phyloP scores from a whole-genome alignment of 2,797 vertebrate species.

The Serranus cabrilla region DNA sequence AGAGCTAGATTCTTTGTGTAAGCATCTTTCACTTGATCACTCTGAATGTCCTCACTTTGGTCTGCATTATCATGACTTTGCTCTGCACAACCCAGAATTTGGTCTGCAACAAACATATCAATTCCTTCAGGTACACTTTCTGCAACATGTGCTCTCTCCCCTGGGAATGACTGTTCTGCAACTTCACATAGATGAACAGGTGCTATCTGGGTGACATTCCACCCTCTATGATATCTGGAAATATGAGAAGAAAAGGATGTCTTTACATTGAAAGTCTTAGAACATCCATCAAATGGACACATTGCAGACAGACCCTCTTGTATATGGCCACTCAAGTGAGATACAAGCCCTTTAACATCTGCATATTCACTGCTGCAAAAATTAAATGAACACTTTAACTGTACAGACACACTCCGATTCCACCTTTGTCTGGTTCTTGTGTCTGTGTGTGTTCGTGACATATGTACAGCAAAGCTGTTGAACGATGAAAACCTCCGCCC shows the following conservation, averaged over 20 bases:
- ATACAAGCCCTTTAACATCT: slow-evolving; percentile 34
- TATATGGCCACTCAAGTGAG: slow-evolving; percentile 40
- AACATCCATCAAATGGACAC: slow-evolving; percentile 40
- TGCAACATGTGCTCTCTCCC: slow-evolving; percentile 13
- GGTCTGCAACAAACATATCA: slow-evolving; percentile 2
- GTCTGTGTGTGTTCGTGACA: slow-evolving; percentile 31
- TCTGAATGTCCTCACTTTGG: slow-evolving; percentile 1
- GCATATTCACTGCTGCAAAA: slow-evolving; percentile 37
- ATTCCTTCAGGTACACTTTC: slow-evolving; percentile 12
- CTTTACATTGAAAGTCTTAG: slow-evolving; percentile 17
- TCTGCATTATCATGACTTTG: background rate
- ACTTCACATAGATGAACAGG: slow-evolving; percentile 29
- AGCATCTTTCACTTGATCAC: slow-evolving; percentile 15
- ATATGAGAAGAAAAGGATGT: slow-evolving; percentile 38
- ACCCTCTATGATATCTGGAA: slow-evolving; percentile 34
- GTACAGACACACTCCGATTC: slow-evolving; percentile 33
- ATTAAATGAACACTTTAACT: slow-evolving; percentile 35
- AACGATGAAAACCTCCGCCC: slow-evolving; percentile 33
- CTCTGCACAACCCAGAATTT: background rate
- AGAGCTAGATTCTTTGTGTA: slow-evolving; percentile 24
- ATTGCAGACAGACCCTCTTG: slow-evolving; percentile 34
- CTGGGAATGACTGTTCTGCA: slow-evolving; percentile 24
- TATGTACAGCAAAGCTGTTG: slow-evolving; percentile 44
- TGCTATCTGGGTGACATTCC: slow-evolving; percentile 27
- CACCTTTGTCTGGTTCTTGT: slow-evolving; percentile 25